These are phyloP conservation scores for Danio kyathit DNA, from an alignment of 2,797 vertebrate species.

Conservation along the genomic window DNA sequence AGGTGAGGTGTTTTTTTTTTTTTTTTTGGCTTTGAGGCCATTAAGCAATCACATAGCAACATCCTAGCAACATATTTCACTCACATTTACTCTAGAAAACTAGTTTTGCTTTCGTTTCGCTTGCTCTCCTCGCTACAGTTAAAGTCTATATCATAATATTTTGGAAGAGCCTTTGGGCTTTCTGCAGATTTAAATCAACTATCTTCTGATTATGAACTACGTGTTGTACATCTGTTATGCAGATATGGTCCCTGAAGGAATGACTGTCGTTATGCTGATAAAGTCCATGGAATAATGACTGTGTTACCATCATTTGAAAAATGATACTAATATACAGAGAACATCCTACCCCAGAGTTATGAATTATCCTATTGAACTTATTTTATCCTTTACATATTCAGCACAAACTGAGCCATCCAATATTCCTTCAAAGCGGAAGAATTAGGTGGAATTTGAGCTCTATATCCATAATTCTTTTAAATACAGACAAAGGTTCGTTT, in stretches of 20 bases:
- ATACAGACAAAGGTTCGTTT: constrained; percentile 54
- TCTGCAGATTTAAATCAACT: constrained; percentile 19
- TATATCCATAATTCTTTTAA: constrained; percentile 53
- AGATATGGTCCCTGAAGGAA: constrained; percentile 22
- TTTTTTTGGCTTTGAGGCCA: background rate
- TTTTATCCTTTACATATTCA: constrained; percentile 47
- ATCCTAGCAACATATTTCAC: background rate
- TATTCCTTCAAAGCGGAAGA: constrained; percentile 52
- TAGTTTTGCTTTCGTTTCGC: background rate
- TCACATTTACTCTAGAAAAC: constrained; percentile 1
- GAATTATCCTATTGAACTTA: constrained; percentile 53
- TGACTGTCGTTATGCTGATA: constrained; percentile 31
- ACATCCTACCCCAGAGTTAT: constrained; percentile 34
- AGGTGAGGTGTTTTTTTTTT: too few relatives aligned
- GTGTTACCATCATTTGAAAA: constrained; percentile 44
- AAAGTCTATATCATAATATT: constrained; percentile 7
- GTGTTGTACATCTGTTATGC: constrained; percentile 24
- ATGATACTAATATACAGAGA: constrained; percentile 38
- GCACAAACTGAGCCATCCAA: constrained; percentile 49
- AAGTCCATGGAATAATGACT: constrained; percentile 19
- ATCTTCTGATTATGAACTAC: constrained; percentile 13
- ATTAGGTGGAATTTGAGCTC: constrained; percentile 60
- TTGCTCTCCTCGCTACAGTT: background rate
- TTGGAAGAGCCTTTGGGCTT: constrained; percentile 22
- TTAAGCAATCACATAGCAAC: background rate